Base-by-base conservation (phyloP, 2,888 invertebrate genomes). In the Diplazon laetatorius region DNA sequence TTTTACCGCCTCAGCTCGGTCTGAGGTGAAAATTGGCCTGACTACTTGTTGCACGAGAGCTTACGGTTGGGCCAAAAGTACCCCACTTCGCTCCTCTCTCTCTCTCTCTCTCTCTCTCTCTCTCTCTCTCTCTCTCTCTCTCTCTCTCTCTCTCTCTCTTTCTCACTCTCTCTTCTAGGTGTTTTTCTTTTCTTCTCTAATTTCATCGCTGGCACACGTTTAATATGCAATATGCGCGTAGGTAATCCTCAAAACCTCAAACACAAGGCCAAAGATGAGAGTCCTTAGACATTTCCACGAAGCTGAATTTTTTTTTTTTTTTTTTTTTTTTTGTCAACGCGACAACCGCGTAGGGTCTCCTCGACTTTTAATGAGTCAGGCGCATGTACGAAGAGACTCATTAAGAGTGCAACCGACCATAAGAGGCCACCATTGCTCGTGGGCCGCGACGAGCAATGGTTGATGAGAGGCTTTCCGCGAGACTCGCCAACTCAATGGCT, bases 11-110 rank as follows among this genome's bases (percentile, higher is more conserved):
- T n/a, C n/a, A n/a, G 25, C 22, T 60, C 16, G 46, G 60, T 70
- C 39, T 65, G 68, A 5, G 63, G 68, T 46, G 37, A 60, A 82
- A 83, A 78, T 82, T 81, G 81, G 79, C 70, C 69, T 70, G 80
- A 78, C 83, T 83, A 86, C 86, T 86, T 86, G 86, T 86, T 85
- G 86, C 86, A 78, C 73, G 75, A 65, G 44, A 30, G 30, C 50
- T 57, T 52, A 72, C 62, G 71, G 71, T 66, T 63, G 69, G 52
- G 52, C 78, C 62, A 72, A 80, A 77, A 74, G 74, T 68, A n/a
- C n/a, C n/a, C n/a, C n/a, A n/a, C n/a, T n/a, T n/a, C n/a, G n/a
- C n/a, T n/a, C n/a, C n/a, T n/a, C n/a, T n/a, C n/a, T n/a, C n/a
- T n/a, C n/a, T 69, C 48, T 52, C 69, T 16, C 25, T 60, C 42